Base-by-base conservation (phyloP, 2,888 invertebrate genomes). In the Lomographa bimaculata region DNA sequence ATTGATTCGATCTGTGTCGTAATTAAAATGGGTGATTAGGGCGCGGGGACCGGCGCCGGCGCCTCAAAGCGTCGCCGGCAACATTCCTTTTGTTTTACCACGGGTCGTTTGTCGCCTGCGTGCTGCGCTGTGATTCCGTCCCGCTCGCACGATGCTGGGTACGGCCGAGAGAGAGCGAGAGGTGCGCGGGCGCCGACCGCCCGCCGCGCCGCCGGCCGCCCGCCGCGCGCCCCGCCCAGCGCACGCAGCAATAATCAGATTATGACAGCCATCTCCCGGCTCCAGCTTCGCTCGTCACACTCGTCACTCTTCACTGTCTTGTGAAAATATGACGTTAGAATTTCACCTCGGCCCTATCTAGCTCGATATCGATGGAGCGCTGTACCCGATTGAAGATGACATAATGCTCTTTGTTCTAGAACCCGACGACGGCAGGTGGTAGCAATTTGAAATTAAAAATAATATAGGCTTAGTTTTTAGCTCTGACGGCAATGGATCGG, bases 11-110 rank as follows among this genome's bases (percentile, higher is more conserved):
- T 89, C 85, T 86, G 85, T 85, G 86, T 81, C 79, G 87, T 89
- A 87, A 89, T 89, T 87, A 87, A 89, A 89, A 86, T 83, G 81
- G 87, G 86, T 87, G 87, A 86, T 87, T 86, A 87, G 86, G 77
- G 82, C 76, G 80, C 83, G 79, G 83, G 78, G 78, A 72, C 71
- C 82, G 85, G 85, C 84, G 86, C 86, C 86, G 84, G 86, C 87
- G 85, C 84, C 85, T 86, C 87, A 87, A 87, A 87, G 87, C 86
- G 80, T 85, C 87, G 79, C 85, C 79, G 80, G 78, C 84, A 79
- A 84, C 87, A 89, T 89, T 89, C 87, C 87, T 87, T 89, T 89
- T 89, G 89, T 89, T 87, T 89, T 89, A 89, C 85, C 84, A 85
- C 78, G 87, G 85, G 79, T 84, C 84, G 86, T 80, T 87, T 87